Evolutionary conservation across 1,140 invertebrate species (phyloP), one percentile per base, ranked within the genome.

Genomic region (Brachionus rotundiformis): DNA sequence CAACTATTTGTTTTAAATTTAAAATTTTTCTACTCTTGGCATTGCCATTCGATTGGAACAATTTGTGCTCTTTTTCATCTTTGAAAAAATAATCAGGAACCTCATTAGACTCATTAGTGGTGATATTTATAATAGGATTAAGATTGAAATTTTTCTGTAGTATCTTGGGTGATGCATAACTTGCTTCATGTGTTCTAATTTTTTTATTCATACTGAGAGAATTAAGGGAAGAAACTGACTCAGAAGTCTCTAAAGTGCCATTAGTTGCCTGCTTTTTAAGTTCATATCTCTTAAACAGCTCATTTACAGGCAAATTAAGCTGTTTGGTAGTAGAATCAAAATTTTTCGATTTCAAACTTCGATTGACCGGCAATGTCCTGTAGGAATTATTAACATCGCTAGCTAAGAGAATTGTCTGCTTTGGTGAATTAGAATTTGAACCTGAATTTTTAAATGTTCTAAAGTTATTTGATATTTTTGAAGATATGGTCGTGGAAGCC

Each of bases 11-110:
- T 41, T 79, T 79, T 29, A 79, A 13, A 79, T 79, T 59, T 23
- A 79, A 19, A 27, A 59, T 54, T 41, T 79, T 54, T 19, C 47
- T 79, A 79, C 41, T 61, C 29, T 79, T 79, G 5, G 13, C 16
- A 63, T 27, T 39, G 11, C 47, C 47, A 54, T 54, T 54, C 47
- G 47, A 23, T 16, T 31, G 25, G 11, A 79, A 79, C 11, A 39
- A 27, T 31, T 41, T 79, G 19, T 79, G 76, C 27, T 79, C 76
- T 63, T 79, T 79, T 79, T 79, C 76, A 79, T 79, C 76, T 79
- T 79, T 79, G n/a, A 79, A 79, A 63, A 79, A 79, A 59, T 79
- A 79, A 63, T 79, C 76, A 13, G 76, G 76, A 31, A 79, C 36
- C 23, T 79, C 47, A 6, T 79, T 23, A 13, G 33, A 27, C 13